Conservation (phyloP, 2,113 vertebrate genomes). For the Pterocles gutturalis region DNA sequence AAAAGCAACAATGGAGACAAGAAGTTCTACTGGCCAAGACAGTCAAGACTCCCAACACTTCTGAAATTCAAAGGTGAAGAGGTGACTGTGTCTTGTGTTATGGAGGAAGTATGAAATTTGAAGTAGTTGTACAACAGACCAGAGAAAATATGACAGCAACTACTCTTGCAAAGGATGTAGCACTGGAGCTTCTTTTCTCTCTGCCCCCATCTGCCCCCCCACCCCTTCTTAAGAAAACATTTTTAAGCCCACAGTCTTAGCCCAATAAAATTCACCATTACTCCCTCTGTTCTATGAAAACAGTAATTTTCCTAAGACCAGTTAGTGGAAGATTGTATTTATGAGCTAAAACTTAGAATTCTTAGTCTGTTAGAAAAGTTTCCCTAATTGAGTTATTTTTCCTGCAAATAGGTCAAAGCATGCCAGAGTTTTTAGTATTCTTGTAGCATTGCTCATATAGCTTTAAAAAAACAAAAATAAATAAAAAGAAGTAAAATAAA, state of each 20-base stretch:
- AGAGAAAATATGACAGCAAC: neutral
- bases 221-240: neutral
- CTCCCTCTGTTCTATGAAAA: neutral
- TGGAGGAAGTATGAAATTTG: neutral
- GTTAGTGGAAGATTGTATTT: neutral
- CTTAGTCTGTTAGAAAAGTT: neutral
- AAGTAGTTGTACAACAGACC: neutral
- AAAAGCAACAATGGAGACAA: neutral
- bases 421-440: neutral
- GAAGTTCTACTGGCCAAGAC: neutral
- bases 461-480: neutral
- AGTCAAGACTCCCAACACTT: neutral
- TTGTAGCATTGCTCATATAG: neutral
- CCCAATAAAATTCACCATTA: neutral
- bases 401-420: neutral
- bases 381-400: neutral
- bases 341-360: neutral
- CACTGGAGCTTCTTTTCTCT: neutral
- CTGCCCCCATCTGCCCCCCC: too few relatives aligned
- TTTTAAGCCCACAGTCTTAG: neutral
- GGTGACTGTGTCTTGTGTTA: neutral
- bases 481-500: neutral
- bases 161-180: neutral
- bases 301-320: neutral
- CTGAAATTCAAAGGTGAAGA: neutral